Base-by-base conservation (phyloP, 2,888 invertebrate genomes). In the Meteorus colon region DNA sequence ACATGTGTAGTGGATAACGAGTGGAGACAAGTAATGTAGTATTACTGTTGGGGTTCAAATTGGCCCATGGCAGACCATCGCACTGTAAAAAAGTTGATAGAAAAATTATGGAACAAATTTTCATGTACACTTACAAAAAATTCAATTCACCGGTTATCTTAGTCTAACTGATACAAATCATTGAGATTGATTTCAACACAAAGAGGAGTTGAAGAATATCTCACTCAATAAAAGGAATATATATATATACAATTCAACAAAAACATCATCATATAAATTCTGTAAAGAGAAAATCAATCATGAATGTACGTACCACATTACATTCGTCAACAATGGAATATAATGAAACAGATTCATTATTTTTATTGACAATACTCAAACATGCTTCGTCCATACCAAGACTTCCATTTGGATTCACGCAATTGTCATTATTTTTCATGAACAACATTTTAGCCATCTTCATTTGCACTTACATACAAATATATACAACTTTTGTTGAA, bases 331-430 rank as follows among this genome's bases (percentile, higher is more conserved):
- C 76, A 14, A 80, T 79, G 6, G 85, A 82, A 73, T 83, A 87
- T 4, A 89, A 80, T 12, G 79, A 78, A 6, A 85, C 70, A 14
- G 77, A 12, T 4, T 51, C 71, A 65, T 81, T 63, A 60, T 82
- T 83, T 2, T 82, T 19, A 72, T 88, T 89, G 4, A 83, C 0
- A 66, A 89, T 81, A 19, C 80, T 86, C 0, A 90, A 81, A 77
- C 88, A 89, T 3, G 89, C 89, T 73, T 88, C 77, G 29, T 90
- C 89, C 67, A 90, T 82, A 10, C 82, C 83, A n/a, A 89, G 84
- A 4, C 81, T 77, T 45, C 62, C 73, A 48, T 84, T 85, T 12
- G 79, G 31, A 76, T 82, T 73, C 0, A 80, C 55, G 68, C 86
- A 87, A 68, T 79, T 16, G 45, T 48, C 19, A 19, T 51, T 55